phyloP scores from a whole-genome alignment of 2,888 invertebrate genomes.

The Electrophaes corylata region DNA sequence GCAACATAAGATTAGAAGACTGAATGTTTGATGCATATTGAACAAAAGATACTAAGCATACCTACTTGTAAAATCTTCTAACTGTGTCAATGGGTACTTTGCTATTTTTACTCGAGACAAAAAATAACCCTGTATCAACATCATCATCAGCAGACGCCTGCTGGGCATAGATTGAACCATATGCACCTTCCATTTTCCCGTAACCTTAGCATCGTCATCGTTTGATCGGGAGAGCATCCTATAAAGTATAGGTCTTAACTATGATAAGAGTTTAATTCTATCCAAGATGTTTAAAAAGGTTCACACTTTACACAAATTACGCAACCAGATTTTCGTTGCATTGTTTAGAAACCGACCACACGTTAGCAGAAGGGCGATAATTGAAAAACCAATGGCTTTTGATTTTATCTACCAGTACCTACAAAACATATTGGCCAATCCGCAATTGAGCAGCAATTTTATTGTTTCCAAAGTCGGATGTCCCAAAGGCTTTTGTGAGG shows the following conservation, averaged over 20 bases:
- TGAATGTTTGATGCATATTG: slow-evolving; percentile 24
- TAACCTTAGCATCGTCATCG: too few relatives aligned
- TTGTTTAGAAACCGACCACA: slow-evolving; percentile 64
- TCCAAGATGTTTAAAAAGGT: background rate
- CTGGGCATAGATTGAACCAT: too few relatives aligned
- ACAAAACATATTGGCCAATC: slow-evolving; percentile 37
- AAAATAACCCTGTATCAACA: too few relatives aligned
- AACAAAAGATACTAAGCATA: slow-evolving; percentile 12
- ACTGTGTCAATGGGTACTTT: slow-evolving; percentile 9
- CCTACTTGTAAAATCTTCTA: slow-evolving; percentile 2
- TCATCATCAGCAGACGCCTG: too few relatives aligned
- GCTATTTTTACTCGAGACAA: slow-evolving; percentile 9
- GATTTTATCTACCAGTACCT: slow-evolving; percentile 41
- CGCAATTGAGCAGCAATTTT: slow-evolving; percentile 22
- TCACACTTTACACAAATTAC: slow-evolving; percentile 3
- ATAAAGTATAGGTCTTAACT: too few relatives aligned
- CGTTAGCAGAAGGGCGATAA: slow-evolving; percentile 68
- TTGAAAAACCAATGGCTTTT: slow-evolving; percentile 64
- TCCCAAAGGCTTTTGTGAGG: background rate
- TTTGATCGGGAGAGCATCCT: too few relatives aligned
- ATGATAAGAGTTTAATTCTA: background rate
- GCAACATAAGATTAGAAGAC: background rate
- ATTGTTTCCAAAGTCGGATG: slow-evolving; percentile 30
- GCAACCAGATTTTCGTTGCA: slow-evolving; percentile 48
- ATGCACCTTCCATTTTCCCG: too few relatives aligned